Conservation (phyloP, 2,888 invertebrate species). For the Acronicta aceris region DNA sequence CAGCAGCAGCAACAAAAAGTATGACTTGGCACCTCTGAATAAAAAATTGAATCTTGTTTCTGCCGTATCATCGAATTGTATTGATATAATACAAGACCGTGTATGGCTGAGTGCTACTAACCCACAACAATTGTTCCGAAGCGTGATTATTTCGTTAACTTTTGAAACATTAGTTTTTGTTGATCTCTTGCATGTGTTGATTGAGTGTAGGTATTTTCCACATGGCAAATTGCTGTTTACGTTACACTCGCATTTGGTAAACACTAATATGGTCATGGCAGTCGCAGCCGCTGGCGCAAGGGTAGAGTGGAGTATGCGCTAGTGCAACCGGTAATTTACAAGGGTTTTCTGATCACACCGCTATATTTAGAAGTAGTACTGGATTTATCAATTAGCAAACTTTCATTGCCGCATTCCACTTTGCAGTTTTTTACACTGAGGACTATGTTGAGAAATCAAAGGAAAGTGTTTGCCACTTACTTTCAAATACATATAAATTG, state of each 20-base stretch:
- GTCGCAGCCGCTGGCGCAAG: constrained; percentile 60
- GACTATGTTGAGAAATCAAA: constrained; percentile 58
- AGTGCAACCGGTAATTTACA: constrained; percentile 66
- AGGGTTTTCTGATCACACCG: constrained; percentile 64
- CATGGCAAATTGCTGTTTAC: constrained; percentile 35
- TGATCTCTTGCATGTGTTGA: constrained; percentile 1
- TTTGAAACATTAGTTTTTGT: constrained; percentile 20
- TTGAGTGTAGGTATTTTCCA: constrained; percentile 15
- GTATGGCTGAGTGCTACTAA: constrained; percentile 63
- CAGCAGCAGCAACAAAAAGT: constrained; percentile 64
- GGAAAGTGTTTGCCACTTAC: constrained; percentile 69
- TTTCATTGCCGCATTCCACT: constrained; percentile 72
- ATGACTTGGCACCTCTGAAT: constrained; percentile 68
- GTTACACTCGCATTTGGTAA: constrained; percentile 50
- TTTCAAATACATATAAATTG: constrained; percentile 67
- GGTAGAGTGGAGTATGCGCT: constrained; percentile 56
- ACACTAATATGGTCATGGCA: constrained; percentile 65
- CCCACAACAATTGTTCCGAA: constrained; percentile 60
- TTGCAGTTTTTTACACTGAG: constrained; percentile 52
- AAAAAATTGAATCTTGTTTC: constrained; percentile 62
- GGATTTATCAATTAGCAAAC: constrained; percentile 55
- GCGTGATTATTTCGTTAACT: constrained; percentile 8
- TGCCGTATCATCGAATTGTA: constrained; percentile 68
- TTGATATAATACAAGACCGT: constrained; percentile 59
- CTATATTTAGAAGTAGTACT: constrained; percentile 63